Base-by-base conservation (phyloP, 2,113 vertebrate genomes). In the Cyphotilapia sp. region DNA sequence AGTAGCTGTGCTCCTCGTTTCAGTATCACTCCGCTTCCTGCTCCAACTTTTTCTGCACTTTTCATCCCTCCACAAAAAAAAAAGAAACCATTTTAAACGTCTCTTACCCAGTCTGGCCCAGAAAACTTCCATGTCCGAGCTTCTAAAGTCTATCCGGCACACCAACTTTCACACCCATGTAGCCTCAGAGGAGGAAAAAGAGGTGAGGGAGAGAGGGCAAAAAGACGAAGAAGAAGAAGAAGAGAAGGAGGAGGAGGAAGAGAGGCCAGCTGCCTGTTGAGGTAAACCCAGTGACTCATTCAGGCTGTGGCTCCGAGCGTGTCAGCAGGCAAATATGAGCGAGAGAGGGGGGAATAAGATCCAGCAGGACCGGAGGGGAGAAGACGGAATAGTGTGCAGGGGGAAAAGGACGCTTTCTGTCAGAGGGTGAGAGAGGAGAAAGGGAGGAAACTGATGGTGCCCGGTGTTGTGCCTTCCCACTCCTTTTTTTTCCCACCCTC, bases 51-150 rank as follows among this genome's bases (percentile, higher is more conserved):
- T 53, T 42, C 19, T 33, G 47, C 7, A 53, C 27, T n/a, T 40
- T 24, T 16, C 11, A 35, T n/a, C 10, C 16, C 3, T 8, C 3
- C 22, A 24, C n/a, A 16, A 6, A 71, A 16, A 10, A 59, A 17
- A 10, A 53, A n/a, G 6, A 14, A 53, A 49, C 17, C 13, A 35
- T 59, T 82, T 69, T 5, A 11, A 29, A 24, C 0, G 42, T 31
- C 17, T 85, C 94, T 92, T 96, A 96, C 96, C 96, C 92, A 80
- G 5, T 81, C 93, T 92, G 89, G 82, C 53, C 95, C 95, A 96
- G 83, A 95, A 94, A 82, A 95, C 83, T 9, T 94, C 95, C 96
- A 96, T 96, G 90, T 90, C 78, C 22, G 40, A 84, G 11, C 6
- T 81, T 83, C 83, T 74, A 3, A 82, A 84, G 35, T 74, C 24